A percentile compares a stretch with the other conserved stretches of the same genome.
phyloP scores from a whole-genome alignment of 1,140 invertebrate genomes.

The Penaeus japonicus region DNA sequence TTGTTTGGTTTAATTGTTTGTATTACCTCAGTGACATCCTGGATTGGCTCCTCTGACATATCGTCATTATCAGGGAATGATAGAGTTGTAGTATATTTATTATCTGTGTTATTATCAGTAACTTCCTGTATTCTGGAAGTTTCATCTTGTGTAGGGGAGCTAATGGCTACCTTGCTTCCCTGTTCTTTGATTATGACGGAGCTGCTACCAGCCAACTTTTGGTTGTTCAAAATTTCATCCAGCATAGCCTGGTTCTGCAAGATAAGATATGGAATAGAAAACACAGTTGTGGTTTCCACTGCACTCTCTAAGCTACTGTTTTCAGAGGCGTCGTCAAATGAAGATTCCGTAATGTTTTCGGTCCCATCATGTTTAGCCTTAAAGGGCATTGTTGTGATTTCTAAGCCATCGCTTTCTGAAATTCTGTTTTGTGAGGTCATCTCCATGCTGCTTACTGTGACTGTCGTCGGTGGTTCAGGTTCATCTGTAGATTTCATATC shows the following conservation, averaged over 20 bases:
- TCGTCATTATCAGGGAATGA: background rate
- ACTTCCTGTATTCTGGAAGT: background rate
- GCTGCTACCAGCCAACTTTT: background rate
- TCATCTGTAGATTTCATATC: no score
- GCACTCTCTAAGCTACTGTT: no score
- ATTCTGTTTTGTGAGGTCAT: no score
- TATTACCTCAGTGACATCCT: no score
- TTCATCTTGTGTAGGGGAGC: background rate
- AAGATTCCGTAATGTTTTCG: no score
- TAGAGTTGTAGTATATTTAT: background rate
- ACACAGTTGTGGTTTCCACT: background rate
- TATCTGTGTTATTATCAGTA: background rate
- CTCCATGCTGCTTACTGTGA: no score
- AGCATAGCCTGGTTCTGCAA: constrained; percentile 33
- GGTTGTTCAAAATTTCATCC: constrained; percentile 11
- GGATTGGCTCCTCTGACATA: no score
- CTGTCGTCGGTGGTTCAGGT: no score
- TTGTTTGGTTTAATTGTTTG: no score
- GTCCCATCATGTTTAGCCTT: background rate
- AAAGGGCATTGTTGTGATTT: no score
- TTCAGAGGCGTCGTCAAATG: background rate
- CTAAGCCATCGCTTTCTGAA: no score
- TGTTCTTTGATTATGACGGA: constrained; percentile 38
- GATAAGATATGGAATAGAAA: constrained; percentile 21
- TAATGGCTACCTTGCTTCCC: constrained; percentile 41